Base-by-base conservation (phyloP, 1,140 invertebrate genomes). In the Drosophila kurseongensis region DNA sequence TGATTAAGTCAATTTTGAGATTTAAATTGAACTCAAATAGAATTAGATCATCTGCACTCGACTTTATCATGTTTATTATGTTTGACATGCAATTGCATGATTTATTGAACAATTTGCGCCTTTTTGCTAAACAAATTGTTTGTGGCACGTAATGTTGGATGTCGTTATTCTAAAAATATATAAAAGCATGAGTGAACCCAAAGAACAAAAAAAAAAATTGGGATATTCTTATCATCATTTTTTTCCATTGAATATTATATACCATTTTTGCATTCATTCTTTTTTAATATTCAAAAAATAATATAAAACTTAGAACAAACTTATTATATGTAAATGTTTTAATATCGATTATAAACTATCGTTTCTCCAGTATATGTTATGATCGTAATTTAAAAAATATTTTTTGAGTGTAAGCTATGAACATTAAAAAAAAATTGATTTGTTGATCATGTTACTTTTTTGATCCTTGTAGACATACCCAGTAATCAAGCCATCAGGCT, bases 1-100 rank as follows among this genome's bases (percentile, higher is more conserved):
- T 44, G 27, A 68, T 68, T 61, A 55, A 74, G 51, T 62, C 50
- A 63, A 63, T 74, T 74, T 55, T 29, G 8, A 27, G 23, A 74
- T 41, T 62, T 41, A 74, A 74, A 74, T 48, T 74, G 41, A 32
- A 36, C 41, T 16, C 9, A 32, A 71, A 18, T 0, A 23, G 42
- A 66, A 35, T 68, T 32, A 32, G 23, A 69, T 56, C 67, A 71
- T 71, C 66, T 47, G 35, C 9, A 40, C 14, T 13, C 14, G 16
- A 23, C 38, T 18, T 45, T 32, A 7, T 32, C n/a, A 29, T 1
- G 9, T 54, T 45, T 13, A 36, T 51, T 32, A 68, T 45, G 62
- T 47, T 66, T 36, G 2, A 10, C 12, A 35, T 5, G 16, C 38
- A n/a, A 48, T 48, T 48, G 9, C 5, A 45, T 32, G 32, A 45